Base-by-base conservation (phyloP, 2,113 vertebrate genomes). In the Elephantulus edwardii region DNA sequence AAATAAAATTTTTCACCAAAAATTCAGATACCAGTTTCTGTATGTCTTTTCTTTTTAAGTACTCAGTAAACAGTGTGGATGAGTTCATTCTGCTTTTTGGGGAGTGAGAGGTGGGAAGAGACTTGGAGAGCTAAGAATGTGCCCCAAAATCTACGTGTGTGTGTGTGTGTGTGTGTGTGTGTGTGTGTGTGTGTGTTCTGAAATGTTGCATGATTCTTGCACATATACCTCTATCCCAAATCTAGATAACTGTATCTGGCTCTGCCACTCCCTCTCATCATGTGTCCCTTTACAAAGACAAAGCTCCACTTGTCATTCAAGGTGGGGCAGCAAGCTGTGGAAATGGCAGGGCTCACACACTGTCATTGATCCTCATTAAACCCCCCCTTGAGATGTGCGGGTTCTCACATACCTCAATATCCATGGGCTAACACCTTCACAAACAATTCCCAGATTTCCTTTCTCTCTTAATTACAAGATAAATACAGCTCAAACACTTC, bases 281-380 rank as follows among this genome's bases (percentile, higher is more conserved):
- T 56, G 85, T 42, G n/a, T 78, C 88, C 83, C 77, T 90, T 86
- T 79, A 90, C 71, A 80, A 66, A 68, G 85, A 50, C 26, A 54
- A 46, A 33, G 50, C 44, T 94, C 72, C 33, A 11, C 52, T 82
- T 82, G 85, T 92, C 88, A 95, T 71, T 70, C 60, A 42, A 88
- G 44, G 48, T 86, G 76, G 92, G 26, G 3, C 10, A 26, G 58
- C 9, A 28, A 26, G 79, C 74, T 60, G 14, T 30, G 72, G 6
- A 76, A 52, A 50, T 14, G 60, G 86, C 0, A 0, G n/a, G 70
- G 46, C 38, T 48, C 82, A 89, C 87, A 94, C 42, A 95, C 83
- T 60, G 42, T 68, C 83, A 91, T 86, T 93, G 79, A 95, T 90
- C 78, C 72, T 95, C 91, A 88, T 94, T 95, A 91, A 92, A 95